A percentile compares a stretch with the other conserved stretches of the same genome.
phyloP scores from a whole-genome alignment of 2,797 vertebrate species.

The Uromys caudimaculatus region DNA sequence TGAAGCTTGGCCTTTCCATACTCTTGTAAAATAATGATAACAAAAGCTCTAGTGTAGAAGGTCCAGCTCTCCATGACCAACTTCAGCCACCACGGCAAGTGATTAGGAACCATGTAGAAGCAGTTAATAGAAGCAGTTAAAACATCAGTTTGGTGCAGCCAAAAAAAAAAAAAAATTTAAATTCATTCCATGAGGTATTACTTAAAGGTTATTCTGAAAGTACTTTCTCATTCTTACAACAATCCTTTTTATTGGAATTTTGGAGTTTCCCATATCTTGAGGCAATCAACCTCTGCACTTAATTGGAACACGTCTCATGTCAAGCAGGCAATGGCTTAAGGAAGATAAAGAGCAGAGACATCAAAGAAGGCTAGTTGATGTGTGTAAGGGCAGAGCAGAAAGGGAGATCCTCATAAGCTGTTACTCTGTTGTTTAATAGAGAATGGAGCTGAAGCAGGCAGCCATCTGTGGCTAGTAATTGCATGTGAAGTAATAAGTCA shows the following conservation, averaged over 20 bases:
- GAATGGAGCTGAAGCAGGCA: not conserved
- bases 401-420: not conserved
- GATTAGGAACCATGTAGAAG: not conserved
- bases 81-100: not conserved
- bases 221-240: not conserved
- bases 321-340: not conserved
- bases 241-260: not conserved
- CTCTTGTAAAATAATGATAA: not conserved
- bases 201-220: not conserved
- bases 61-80: not conserved
- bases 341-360: not conserved
- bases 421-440: not conserved
- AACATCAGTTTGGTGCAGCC: not conserved
- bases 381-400: not conserved
- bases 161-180: not conserved
- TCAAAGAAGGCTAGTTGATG: not conserved
- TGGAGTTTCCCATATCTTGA: not conserved
- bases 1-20: not conserved
- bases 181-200: not conserved
- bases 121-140: not conserved
- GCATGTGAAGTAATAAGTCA: not conserved
- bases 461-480: not conserved
- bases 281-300: not conserved
- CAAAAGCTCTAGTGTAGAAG: not conserved
- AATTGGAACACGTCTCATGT: not conserved